Conservation (phyloP, 2,797 vertebrate genomes). For the Melanitta fusca region DNA sequence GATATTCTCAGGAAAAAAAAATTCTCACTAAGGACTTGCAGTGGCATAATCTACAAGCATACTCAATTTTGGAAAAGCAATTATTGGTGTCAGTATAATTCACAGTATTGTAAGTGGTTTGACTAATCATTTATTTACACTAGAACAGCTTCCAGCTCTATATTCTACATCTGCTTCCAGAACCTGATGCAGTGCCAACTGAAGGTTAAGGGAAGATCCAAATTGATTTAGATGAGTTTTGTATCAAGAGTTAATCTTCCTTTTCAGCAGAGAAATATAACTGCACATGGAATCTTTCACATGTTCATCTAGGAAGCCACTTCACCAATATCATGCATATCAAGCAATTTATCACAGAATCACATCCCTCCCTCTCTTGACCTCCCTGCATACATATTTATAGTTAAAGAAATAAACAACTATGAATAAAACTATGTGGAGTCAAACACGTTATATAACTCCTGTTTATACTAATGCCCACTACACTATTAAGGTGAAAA, state of each 20-base stretch:
- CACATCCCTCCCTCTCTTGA: neutral
- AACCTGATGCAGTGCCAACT: neutral
- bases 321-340: neutral
- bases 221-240: neutral
- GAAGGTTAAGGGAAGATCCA: neutral
- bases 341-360: neutral
- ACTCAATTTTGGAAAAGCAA: neutral
- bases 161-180: neutral
- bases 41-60: neutral
- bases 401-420: neutral
- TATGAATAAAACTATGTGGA: neutral
- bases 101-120: neutral
- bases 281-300: neutral
- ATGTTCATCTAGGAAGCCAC: neutral
- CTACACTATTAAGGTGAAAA: neutral
- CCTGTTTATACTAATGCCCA: neutral
- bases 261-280: neutral
- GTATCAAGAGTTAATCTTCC: neutral
- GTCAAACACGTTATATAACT: neutral
- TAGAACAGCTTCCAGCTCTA: neutral
- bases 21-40: neutral
- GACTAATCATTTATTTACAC: neutral
- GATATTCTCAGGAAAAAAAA: neutral
- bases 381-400: rapidly evolving
- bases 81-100: neutral